Evolutionary conservation across 92 coral and sea anemone species (phyloP).

Genomic region (Porites evermanni): DNA sequence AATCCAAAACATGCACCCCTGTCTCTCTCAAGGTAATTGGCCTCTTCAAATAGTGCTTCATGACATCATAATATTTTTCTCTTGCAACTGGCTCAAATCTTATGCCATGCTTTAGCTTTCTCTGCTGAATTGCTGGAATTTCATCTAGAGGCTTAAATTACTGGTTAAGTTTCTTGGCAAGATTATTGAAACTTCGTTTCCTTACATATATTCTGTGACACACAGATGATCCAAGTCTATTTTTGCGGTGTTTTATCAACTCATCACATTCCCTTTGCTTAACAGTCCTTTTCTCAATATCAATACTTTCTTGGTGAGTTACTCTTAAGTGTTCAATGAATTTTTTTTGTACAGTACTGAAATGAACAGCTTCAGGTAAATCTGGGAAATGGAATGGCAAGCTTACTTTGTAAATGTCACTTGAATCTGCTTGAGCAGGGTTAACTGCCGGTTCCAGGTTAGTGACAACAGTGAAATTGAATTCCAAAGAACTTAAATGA

Average conservation of each 20-base stretch:
- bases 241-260: slow-evolving; percentile 65
- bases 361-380: slow-evolving; percentile 23
- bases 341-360: slow-evolving; percentile 5
- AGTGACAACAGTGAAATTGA: slow-evolving; percentile 34
- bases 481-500: slow-evolving; percentile 4
- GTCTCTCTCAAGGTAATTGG: slow-evolving; percentile 44
- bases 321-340: slow-evolving; percentile 41
- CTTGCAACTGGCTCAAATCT: slow-evolving; percentile 64
- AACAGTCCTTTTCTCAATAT: slow-evolving; percentile 45
- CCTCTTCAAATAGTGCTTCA: slow-evolving; percentile 58
- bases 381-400: slow-evolving; percentile 19
- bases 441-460: slow-evolving; percentile 3
- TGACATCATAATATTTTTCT: slow-evolving; percentile 59
- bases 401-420: background rate
- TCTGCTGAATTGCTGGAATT: background rate
- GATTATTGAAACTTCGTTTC: too few relatives aligned
- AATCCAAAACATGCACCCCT: slow-evolving; percentile 69
- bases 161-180: too few relatives aligned
- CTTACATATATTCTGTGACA: background rate
- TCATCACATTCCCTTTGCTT: slow-evolving; percentile 58
- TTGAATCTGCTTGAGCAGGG: too few relatives aligned
- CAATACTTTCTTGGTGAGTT: slow-evolving; percentile 53
- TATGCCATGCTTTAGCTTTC: slow-evolving; percentile 62
- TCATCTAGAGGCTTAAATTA: too few relatives aligned
- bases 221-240: slow-evolving; percentile 54